A percentile compares a stretch with the other conserved stretches of the same genome.
Conservation (phyloP, 2,797 vertebrate genomes). For the Sebastes wilsoni region DNA sequence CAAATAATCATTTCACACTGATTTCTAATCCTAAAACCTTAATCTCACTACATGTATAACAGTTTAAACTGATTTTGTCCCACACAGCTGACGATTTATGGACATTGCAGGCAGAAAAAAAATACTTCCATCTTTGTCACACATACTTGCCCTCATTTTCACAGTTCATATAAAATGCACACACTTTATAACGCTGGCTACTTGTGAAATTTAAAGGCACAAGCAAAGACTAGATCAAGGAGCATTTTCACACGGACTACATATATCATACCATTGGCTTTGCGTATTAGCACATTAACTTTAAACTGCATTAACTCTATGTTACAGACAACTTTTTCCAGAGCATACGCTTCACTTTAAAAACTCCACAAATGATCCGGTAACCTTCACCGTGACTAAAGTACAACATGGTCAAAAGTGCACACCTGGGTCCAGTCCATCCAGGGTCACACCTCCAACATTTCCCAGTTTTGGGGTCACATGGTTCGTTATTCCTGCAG, state of each 20-base stretch:
- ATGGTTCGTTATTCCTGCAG: conserved; percentile 83
- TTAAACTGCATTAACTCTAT: neutral
- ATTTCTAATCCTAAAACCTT: neutral
- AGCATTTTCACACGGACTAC: neutral
- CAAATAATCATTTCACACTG: neutral
- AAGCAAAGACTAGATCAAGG: neutral
- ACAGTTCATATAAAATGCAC: neutral
- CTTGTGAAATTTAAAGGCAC: neutral
- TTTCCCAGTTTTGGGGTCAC: conserved; percentile 82
- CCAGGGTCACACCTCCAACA: conserved; percentile 89
- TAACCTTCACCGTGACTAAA: neutral
- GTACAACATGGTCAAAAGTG: neutral
- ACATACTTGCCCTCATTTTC: neutral
- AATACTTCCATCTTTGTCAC: neutral
- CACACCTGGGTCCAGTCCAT: conserved; percentile 88
- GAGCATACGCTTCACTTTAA: neutral
- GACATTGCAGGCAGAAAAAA: neutral
- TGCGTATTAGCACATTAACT: neutral
- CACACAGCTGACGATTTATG: neutral
- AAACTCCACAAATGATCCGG: neutral
- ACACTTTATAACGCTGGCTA: neutral
- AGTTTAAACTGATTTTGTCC: neutral
- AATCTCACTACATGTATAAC: neutral
- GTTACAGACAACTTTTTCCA: neutral
- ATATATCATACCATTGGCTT: neutral